Percentiles rank a stretch among this genome's conserved stretches.
Evolutionary conservation across 2,797 vertebrate species (phyloP).

Genomic region (Tamandua tetradactyla): DNA sequence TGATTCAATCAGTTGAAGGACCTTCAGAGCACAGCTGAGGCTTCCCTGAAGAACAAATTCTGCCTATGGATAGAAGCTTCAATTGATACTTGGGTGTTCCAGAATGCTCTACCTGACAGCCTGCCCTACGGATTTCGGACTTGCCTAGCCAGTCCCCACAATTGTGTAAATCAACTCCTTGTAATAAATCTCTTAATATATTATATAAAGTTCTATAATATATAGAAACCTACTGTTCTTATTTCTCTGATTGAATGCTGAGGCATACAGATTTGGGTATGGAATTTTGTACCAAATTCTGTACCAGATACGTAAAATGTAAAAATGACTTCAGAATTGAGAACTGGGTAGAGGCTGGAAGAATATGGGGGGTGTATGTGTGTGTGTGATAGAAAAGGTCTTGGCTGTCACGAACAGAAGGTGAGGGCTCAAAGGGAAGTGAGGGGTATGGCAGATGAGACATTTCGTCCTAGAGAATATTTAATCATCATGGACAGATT

Average conservation of each 20-base stretch:
- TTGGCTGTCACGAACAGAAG: neutral
- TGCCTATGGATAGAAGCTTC: neutral
- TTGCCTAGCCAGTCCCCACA: neutral
- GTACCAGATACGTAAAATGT: neutral
- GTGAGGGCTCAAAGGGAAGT: neutral
- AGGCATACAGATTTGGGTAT: neutral
- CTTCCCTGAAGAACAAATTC: neutral
- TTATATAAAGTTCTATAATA: no score
- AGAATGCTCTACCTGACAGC: neutral
- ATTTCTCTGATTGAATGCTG: neutral
- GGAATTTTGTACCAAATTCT: no score
- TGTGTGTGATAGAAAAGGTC: neutral
- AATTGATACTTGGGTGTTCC: neutral
- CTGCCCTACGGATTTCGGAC: neutral
- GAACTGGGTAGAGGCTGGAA: neutral
- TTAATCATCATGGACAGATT: neutral
- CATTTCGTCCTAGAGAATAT: neutral
- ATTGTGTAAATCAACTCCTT: neutral
- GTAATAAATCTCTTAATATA: neutral
- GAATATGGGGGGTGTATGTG: slow-evolving; percentile 25
- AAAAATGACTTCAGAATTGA: neutral
- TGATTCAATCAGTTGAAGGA: neutral
- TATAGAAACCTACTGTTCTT: no score
- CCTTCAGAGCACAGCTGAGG: neutral
- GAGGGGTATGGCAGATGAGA: neutral